These are phyloP conservation scores for Microcebus jonahi DNA, from an alignment of 2,113 vertebrate species.

Conservation along the genomic window DNA sequence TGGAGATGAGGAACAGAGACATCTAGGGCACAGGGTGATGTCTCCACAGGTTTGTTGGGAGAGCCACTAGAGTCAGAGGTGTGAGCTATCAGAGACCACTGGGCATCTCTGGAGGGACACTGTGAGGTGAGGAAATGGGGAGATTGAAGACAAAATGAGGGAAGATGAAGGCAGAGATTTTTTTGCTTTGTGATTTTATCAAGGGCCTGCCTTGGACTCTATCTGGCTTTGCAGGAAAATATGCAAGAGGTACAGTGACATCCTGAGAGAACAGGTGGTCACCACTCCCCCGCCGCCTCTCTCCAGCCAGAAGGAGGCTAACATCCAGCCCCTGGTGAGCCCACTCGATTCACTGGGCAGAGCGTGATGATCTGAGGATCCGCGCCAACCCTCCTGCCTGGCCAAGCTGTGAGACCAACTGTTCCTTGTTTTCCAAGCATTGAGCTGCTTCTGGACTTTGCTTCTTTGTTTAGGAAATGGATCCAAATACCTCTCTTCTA, in stretches of 20 bases:
- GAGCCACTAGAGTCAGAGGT: no score
- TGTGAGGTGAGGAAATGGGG: background rate
- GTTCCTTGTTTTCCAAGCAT: slow-evolving; percentile 65
- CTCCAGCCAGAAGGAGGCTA: slow-evolving; percentile 49
- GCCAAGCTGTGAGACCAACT: slow-evolving; percentile 72
- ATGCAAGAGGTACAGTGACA: slow-evolving; percentile 9
- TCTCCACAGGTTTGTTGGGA: background rate
- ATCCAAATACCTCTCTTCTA: slow-evolving; percentile 32
- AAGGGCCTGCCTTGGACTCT: background rate
- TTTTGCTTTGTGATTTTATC: background rate
- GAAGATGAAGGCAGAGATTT: background rate
- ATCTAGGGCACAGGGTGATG: background rate
- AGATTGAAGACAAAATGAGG: background rate
- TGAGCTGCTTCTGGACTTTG: slow-evolving; percentile 39
- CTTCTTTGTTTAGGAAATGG: slow-evolving; percentile 13
- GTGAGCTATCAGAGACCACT: background rate
- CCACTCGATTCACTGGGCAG: slow-evolving; percentile 31
- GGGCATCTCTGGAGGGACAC: background rate
- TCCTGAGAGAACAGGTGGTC: slow-evolving; percentile 68
- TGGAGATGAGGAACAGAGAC: background rate
- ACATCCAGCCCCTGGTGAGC: slow-evolving; percentile 1
- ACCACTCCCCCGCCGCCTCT: background rate
- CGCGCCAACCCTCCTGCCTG: slow-evolving; percentile 33
- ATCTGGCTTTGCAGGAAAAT: slow-evolving; percentile 32
- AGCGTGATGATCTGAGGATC: background rate